Percentiles rank a stretch among this genome's conserved stretches.
These are phyloP conservation scores for Pogonocichla stellata DNA, from an alignment of 2,113 vertebrate genomes.

Conservation along the genomic window DNA sequence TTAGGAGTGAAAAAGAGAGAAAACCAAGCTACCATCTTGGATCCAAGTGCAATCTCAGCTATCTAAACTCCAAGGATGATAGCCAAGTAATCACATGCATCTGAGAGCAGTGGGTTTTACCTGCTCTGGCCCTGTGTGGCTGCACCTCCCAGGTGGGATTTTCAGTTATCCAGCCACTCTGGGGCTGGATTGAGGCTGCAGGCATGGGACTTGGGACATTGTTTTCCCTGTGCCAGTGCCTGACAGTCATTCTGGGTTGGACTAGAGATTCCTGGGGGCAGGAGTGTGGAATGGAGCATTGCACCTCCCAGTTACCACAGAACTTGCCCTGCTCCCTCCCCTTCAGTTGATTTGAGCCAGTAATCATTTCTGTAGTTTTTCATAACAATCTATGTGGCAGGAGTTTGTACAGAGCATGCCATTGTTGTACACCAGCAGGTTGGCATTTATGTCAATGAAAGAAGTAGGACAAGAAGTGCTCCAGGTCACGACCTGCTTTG, in stretches of 20 bases:
- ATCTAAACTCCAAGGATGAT: neutral
- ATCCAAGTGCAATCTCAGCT: neutral
- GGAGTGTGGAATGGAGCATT: neutral
- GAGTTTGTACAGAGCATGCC: rapidly evolving
- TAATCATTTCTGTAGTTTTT: neutral
- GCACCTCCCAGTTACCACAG: neutral
- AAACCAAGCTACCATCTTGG: neutral
- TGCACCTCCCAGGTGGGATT: too few species aligned
- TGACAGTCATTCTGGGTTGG: neutral
- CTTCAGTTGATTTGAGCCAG: neutral
- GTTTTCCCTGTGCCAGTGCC: neutral
- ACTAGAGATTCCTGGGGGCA: neutral
- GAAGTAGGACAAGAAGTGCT: neutral
- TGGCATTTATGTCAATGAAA: neutral
- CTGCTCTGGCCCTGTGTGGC: neutral
- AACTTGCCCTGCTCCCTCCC: neutral
- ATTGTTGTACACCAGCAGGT: rapidly evolving
- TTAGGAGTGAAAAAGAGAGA: neutral
- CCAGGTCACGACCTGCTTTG: neutral
- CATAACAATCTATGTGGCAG: neutral
- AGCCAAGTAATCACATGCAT: neutral
- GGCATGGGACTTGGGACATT: neutral
- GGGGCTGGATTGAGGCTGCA: neutral
- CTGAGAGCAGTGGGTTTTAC: neutral
- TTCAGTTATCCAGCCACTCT: neutral